A percentile compares a stretch with the other conserved stretches of the same genome.
Conservation (phyloP, 2,113 vertebrate genomes). For the Laterallus jamaicensis region DNA sequence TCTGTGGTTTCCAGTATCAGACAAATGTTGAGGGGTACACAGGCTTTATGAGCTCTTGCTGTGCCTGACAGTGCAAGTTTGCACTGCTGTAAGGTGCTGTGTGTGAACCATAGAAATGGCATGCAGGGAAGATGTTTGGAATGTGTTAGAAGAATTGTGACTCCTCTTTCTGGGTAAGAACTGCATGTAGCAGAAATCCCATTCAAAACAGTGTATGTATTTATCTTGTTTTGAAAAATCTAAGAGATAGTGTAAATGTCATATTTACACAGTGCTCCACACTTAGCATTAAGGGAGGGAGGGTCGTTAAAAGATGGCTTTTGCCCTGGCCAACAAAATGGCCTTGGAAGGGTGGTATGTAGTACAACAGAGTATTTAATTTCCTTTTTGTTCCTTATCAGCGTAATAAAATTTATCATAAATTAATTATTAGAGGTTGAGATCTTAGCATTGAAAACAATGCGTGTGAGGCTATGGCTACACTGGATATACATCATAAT, state of each 20-base stretch:
- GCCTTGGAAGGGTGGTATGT: background rate
- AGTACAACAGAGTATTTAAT: background rate
- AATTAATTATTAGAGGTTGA: background rate
- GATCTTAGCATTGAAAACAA: background rate
- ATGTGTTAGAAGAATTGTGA: background rate
- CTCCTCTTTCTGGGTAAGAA: background rate
- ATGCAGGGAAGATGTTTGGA: background rate
- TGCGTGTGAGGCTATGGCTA: background rate
- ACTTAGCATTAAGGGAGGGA: background rate
- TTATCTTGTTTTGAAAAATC: background rate
- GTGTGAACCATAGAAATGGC: background rate
- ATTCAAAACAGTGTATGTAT: background rate
- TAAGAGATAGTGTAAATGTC: too few species aligned
- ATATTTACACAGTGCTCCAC: background rate
- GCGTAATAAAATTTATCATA: background rate
- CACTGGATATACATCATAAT: background rate
- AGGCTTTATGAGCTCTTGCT: background rate
- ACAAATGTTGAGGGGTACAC: constrained; percentile 1
- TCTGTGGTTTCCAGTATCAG: constrained; percentile 15
- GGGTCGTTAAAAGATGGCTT: background rate
- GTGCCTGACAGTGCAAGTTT: background rate
- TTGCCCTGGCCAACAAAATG: background rate
- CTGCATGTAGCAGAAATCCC: background rate
- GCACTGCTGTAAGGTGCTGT: background rate
- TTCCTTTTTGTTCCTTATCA: background rate